These are phyloP conservation scores for Labeo calbasu DNA, from an alignment of 2,797 vertebrate genomes.

Conservation along the genomic window DNA sequence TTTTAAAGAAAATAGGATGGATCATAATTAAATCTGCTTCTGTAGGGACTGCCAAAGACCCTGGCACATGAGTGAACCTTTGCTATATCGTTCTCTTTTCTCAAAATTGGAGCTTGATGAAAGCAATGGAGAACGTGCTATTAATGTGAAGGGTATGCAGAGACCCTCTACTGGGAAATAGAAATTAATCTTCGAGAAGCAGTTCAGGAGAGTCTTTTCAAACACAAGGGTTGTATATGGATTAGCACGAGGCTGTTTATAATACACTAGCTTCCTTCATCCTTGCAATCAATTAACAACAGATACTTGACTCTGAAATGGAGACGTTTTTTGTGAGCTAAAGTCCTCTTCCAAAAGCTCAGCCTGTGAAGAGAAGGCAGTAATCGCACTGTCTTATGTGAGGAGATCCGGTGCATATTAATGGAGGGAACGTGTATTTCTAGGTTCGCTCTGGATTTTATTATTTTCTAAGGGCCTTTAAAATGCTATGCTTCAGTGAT, in stretches of 20 bases:
- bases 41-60: background rate
- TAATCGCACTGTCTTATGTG: slow-evolving; percentile 23
- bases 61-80: slow-evolving; percentile 43
- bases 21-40: slow-evolving; percentile 22
- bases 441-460: slow-evolving; percentile 16
- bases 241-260: slow-evolving; percentile 61
- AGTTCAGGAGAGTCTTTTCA: slow-evolving; percentile 60
- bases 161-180: slow-evolving; percentile 62
- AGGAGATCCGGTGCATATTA: background rate
- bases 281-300: slow-evolving; percentile 36
- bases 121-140: slow-evolving; percentile 58
- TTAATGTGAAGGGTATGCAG: slow-evolving; percentile 62
- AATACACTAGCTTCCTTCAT: slow-evolving; percentile 19
- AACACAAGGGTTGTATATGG: slow-evolving; percentile 50
- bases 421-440: background rate
- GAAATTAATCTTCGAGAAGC: slow-evolving; percentile 72
- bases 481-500: background rate
- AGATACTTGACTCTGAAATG: slow-evolving; percentile 15
- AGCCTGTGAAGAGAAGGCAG: background rate
- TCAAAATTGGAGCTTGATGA: slow-evolving; percentile 71
- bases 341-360: background rate
- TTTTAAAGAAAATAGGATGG: slow-evolving; percentile 15
- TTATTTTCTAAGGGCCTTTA: background rate
- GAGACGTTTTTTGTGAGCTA: slow-evolving; percentile 7
- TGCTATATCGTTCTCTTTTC: slow-evolving; percentile 54